phyloP scores from a whole-genome alignment of 2,888 invertebrate genomes.

The Sceliomorpha sp. region DNA sequence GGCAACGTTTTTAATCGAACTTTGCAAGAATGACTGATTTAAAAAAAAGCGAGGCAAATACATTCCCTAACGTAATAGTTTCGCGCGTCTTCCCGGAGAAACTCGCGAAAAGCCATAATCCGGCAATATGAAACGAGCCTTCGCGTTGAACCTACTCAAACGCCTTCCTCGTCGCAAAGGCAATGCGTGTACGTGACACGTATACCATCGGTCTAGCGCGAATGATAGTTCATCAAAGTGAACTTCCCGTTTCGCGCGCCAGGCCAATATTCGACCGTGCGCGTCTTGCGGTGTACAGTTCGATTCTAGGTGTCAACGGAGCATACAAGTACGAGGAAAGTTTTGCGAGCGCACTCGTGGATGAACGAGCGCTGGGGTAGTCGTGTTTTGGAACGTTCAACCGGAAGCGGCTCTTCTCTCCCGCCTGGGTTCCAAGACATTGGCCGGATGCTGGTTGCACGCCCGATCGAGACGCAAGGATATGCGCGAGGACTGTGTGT shows the following conservation, averaged over 20 bases:
- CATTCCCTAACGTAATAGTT: no score
- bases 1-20: no score
- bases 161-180: no score
- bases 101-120: no score
- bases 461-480: slow-evolving; percentile 3
- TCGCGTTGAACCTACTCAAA: no score
- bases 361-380: slow-evolving; percentile 10
- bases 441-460: slow-evolving; percentile 11
- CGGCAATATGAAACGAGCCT: no score
- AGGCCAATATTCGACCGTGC: slow-evolving; percentile 4
- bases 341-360: slow-evolving; percentile 17
- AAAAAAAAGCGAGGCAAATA: no score
- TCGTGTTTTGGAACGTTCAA: slow-evolving; percentile 13
- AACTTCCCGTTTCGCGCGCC: neutral
- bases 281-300: slow-evolving; percentile 7
- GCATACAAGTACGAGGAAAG: slow-evolving; percentile 10
- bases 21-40: no score
- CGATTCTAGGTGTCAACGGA: slow-evolving; percentile 13
- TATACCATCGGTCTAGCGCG: no score
- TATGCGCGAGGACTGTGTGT: no score
- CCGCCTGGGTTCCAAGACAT: slow-evolving; percentile 1
- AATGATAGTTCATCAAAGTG: slow-evolving; percentile 11
- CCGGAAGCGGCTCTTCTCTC: slow-evolving; percentile 8
- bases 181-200: no score
- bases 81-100: no score